These are phyloP conservation scores for Sisyra nigra DNA, from an alignment of 2,888 invertebrate species.

Conservation along the genomic window DNA sequence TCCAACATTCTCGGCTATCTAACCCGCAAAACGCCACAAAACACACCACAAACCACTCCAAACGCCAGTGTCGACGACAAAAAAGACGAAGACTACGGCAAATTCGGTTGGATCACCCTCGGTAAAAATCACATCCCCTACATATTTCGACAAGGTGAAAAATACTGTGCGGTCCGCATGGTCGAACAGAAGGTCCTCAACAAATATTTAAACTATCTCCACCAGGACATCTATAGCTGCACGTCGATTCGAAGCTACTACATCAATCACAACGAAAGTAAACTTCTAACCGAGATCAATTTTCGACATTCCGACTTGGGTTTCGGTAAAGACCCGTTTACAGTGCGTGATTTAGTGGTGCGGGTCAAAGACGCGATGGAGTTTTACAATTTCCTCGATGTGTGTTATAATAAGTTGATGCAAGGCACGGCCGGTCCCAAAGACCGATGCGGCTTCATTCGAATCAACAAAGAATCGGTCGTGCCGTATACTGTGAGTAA, in stretches of 20 bases:
- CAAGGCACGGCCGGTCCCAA: constrained; percentile 48
- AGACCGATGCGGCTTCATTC: constrained; percentile 79
- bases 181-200: constrained; percentile 80
- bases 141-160: constrained; percentile 66
- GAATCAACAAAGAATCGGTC: constrained; percentile 84
- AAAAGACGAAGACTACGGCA: constrained; percentile 63
- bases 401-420: constrained; percentile 72
- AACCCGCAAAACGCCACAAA: constrained; percentile 14
- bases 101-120: constrained; percentile 84
- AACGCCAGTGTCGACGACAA: constrained; percentile 29
- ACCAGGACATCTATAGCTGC: constrained; percentile 80
- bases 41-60: too few relatives aligned
- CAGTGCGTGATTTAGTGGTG: constrained; percentile 79
- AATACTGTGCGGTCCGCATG: constrained; percentile 88
- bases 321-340: constrained; percentile 77
- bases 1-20: constrained; percentile 15
- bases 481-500: constrained; percentile 81
- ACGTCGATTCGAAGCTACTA: constrained; percentile 86
- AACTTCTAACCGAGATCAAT: constrained; percentile 84
- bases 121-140: constrained; percentile 79
- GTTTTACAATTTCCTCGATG: constrained; percentile 79
- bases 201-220: constrained; percentile 75
- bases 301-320: constrained; percentile 79
- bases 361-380: constrained; percentile 74
- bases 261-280: constrained; percentile 79